Evolutionary conservation across 2,113 vertebrate genomes (phyloP).

Genomic region (Orthonyx spaldingii): DNA sequence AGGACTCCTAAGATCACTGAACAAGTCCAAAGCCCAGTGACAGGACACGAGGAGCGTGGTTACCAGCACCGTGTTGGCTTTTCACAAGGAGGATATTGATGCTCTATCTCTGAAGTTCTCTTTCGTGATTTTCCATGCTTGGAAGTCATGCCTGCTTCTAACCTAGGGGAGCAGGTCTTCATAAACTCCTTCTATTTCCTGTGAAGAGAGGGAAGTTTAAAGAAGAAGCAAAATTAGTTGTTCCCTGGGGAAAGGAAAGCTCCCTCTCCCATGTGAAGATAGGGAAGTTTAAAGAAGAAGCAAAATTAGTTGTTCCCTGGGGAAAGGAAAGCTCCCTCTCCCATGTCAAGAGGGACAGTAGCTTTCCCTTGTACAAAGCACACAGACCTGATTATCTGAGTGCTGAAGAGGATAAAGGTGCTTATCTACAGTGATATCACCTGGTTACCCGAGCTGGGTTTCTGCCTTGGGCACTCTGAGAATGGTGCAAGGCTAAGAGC

Average conservation of each 20-base stretch:
- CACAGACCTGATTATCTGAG: not conserved
- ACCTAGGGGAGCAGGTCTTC: not conserved
- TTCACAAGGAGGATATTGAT: not conserved
- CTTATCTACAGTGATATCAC: not conserved
- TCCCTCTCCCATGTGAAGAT: not conserved
- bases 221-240: not conserved
- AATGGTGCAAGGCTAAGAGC: not conserved
- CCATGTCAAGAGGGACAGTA: accelerated
- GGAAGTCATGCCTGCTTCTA: not conserved
- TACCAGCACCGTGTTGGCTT: not conserved
- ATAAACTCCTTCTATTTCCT: not conserved
- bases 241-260: not conserved
- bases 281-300: not conserved
- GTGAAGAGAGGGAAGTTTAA: not conserved
- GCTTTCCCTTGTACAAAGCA: not conserved
- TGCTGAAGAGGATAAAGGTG: not conserved
- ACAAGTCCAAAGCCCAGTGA: not conserved
- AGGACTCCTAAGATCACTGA: not conserved
- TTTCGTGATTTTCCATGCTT: not conserved
- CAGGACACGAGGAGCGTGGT: not conserved
- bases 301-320: not conserved
- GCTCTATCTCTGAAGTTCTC: not conserved
- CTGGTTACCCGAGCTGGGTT: not conserved
- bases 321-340: not conserved
- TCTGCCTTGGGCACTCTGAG: not conserved